Percentiles rank a stretch among this genome's conserved stretches.
phyloP scores from a whole-genome alignment of 2,113 vertebrate genomes.

The Oreochromis aureus region DNA sequence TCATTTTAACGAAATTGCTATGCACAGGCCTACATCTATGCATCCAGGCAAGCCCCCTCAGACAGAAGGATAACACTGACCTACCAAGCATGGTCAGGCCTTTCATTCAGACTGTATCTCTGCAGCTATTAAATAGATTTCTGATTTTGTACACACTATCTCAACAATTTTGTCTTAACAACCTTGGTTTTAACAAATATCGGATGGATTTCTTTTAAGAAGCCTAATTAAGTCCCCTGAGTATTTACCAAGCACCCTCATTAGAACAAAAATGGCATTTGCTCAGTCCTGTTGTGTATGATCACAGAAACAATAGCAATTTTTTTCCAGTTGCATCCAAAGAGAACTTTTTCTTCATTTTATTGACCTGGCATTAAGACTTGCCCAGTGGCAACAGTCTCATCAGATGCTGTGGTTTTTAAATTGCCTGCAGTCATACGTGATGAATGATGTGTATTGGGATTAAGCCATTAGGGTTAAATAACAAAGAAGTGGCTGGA shows the following conservation, averaged over 20 bases:
- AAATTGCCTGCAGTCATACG: background rate
- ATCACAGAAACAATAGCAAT: background rate
- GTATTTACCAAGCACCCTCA: background rate
- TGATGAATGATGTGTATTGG: background rate
- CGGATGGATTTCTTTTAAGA: background rate
- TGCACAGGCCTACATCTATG: background rate
- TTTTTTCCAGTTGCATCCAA: fast-evolving
- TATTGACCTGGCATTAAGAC: background rate
- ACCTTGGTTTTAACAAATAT: background rate
- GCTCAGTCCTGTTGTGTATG: background rate
- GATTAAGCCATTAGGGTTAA: background rate
- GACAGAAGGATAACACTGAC: background rate
- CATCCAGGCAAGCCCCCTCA: background rate
- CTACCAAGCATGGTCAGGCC: background rate
- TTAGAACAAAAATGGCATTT: background rate
- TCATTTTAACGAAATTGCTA: background rate
- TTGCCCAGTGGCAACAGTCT: background rate
- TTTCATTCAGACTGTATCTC: background rate
- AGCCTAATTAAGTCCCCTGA: background rate
- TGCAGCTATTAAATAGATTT: background rate
- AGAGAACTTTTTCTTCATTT: background rate
- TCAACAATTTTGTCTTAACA: background rate
- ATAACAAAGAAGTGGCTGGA: background rate
- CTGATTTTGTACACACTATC: background rate
- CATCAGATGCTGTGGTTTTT: background rate